Conservation (phyloP, 2,888 invertebrate genomes). For the Dinocampus coccinellae region DNA sequence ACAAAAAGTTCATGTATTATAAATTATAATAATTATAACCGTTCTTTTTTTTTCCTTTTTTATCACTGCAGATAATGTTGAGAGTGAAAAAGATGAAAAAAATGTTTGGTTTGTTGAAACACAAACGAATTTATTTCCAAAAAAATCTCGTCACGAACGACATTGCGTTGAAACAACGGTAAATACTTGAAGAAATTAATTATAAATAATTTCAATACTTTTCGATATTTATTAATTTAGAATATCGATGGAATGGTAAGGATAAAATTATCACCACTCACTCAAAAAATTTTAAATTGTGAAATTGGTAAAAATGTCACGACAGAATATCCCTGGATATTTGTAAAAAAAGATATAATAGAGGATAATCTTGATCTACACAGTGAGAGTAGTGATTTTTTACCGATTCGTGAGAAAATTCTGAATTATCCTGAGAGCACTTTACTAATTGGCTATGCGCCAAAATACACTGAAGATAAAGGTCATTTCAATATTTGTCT, state of each 20-base stretch:
- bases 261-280: slow-evolving; percentile 72
- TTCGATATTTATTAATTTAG: slow-evolving; percentile 42
- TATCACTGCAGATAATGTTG: neutral
- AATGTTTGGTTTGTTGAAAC: neutral
- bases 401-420: slow-evolving; percentile 67
- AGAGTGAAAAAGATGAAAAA: neutral
- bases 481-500: slow-evolving; percentile 81
- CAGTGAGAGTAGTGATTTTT: slow-evolving; percentile 71
- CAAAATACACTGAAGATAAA: slow-evolving; percentile 73
- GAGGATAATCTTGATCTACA: slow-evolving; percentile 75
- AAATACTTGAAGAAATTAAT: neutral
- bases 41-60: no score
- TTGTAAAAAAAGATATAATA: slow-evolving; percentile 74
- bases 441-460: slow-evolving; percentile 78
- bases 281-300: slow-evolving; percentile 75
- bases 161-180: neutral
- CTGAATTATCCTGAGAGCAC: slow-evolving; percentile 58
- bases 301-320: slow-evolving; percentile 79
- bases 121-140: neutral
- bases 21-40: no score
- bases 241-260: slow-evolving; percentile 73
- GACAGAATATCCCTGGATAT: slow-evolving; percentile 82
- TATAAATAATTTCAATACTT: no score
- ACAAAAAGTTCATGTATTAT: no score
- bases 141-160: neutral